Base-by-base conservation (phyloP, 2,113 vertebrate species). In the Hyaena hyaena region DNA sequence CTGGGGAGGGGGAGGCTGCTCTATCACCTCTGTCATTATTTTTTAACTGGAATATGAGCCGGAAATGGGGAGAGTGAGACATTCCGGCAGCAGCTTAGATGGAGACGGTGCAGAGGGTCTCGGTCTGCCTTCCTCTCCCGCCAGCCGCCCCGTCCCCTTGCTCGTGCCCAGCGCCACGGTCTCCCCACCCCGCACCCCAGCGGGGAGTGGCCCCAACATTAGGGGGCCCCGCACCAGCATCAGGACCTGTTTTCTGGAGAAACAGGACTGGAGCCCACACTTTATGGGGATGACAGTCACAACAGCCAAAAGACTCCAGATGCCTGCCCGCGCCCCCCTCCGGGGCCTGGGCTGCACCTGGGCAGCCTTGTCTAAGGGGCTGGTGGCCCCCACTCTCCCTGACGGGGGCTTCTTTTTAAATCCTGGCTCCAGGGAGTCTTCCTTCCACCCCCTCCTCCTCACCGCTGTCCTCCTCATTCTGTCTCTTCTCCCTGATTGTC, bases 1-100 rank as follows among this genome's bases (percentile, higher is more conserved):
- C 98, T 81, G 98, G 98, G 98, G 97, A 98, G 95, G 97, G 97
- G 68, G 98, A 74, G 96, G 94, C 95, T n/a, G 77, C 98, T 98
- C 97, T 90, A 87, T 97, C 96, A 98, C 98, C 97, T 97, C 93
- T 33, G 96, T 97, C 97, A 89, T 98, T 93, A 96, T 92, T 94
- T 97, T 80, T 69, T n/a, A 79, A 66, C 90, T 82, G 86, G 95
- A 90, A 91, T 69, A 74, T 58, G 74, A 73, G 94, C 90, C 93
- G 96, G 96, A 69, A 71, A 4, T 84, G 97, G 97, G 95, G 97
- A 97, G 24, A 16, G 74, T 0, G 93, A 96, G 97, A 79, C 93
- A 95, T 4, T 95, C 96, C 85, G 58, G 23, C 10, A 31, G 26
- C 16, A n/a, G 31, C 76, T 33, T 7, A 11, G 16, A 33, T 53